Base-by-base conservation (phyloP, 2,113 vertebrate species). In the Lasiurus borealis region DNA sequence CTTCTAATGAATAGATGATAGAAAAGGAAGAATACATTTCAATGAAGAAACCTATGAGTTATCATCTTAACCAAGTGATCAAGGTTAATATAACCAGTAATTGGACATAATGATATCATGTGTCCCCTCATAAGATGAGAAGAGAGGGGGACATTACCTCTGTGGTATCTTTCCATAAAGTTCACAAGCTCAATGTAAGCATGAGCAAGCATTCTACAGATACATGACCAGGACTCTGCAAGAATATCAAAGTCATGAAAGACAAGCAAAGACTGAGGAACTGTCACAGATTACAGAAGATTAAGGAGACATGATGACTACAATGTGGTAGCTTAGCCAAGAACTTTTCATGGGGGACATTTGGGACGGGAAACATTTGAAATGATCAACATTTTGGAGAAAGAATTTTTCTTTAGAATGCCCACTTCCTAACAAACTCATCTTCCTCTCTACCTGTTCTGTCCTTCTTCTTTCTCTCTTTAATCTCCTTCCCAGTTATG, bases 241-340 rank as follows among this genome's bases (percentile, higher is more conserved):
- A 95, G 62, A 64, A 66, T 29, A 75, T 10, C 66, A 81, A 94
- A 12, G 75, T 66, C 68, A 87, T 16, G 44, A 85, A 73, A 73
- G 73, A 91, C 80, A 91, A 54, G 34, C 40, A 69, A 85, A 94
- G 44, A 46, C 8, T 31, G 16, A 34, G 12, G 59, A 76, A n/a
- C 46, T 18, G 9, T 40, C 14, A 94, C 40, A 57, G 40, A 46
- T 57, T 75, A 50, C 62, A 80, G 13, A 73, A 80, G 44, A 59
- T 25, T 13, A 29, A 16, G 16, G 27, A 83, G 10, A 40, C n/a
- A 29, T 25, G 21, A 71, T 9, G 5, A 84, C 4, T 62, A 18
- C 8, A 88, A 5, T 59, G 48, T 52, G 27, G 14, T 29, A 71
- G 13, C 15, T n/a, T 68, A 27, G 40, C 18, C 62, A 25, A 76